Conservation (phyloP, 2,797 vertebrate genomes). For the Galaxias olidus region DNA sequence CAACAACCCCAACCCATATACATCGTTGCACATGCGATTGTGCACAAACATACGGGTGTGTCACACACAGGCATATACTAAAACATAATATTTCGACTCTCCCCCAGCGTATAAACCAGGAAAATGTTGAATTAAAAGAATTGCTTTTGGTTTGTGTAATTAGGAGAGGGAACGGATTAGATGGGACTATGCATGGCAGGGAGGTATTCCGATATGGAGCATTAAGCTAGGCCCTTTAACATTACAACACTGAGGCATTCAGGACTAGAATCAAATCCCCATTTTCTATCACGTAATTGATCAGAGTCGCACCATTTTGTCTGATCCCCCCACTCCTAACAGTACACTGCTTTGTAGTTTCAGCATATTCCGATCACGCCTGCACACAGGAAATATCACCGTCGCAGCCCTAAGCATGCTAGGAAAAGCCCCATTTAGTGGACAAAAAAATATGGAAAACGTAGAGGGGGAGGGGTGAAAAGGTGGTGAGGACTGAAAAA, state of each 20-base stretch:
- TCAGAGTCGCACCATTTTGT: slow-evolving; percentile 78
- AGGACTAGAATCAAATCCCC: slow-evolving; percentile 68
- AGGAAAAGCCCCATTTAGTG: slow-evolving; percentile 51
- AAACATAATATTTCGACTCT: slow-evolving; percentile 3
- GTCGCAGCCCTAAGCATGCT: slow-evolving; percentile 46
- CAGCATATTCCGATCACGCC: slow-evolving; percentile 66
- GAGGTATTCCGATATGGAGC: slow-evolving; percentile 16
- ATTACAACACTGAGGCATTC: slow-evolving; percentile 45
- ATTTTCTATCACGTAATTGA: slow-evolving; percentile 78
- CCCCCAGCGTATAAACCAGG: slow-evolving; percentile 50
- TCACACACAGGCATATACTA: not conserved
- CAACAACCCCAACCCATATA: no score
- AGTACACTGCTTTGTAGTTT: slow-evolving; percentile 57
- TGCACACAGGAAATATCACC: slow-evolving; percentile 48
- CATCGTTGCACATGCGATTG: no score
- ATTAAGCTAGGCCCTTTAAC: not conserved
- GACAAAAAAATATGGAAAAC: slow-evolving; percentile 9
- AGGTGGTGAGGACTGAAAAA: not conserved
- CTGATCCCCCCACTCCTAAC: slow-evolving; percentile 57
- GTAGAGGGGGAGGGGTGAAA: not conserved
- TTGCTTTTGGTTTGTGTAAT: slow-evolving; percentile 54
- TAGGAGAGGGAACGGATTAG: slow-evolving; percentile 59
- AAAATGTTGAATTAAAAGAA: slow-evolving; percentile 55
- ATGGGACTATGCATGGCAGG: slow-evolving; percentile 32
- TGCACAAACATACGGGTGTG: no score